Evolutionary conservation across 2,888 invertebrate species (phyloP).

Genomic region (Margaritifera margaritifera): DNA sequence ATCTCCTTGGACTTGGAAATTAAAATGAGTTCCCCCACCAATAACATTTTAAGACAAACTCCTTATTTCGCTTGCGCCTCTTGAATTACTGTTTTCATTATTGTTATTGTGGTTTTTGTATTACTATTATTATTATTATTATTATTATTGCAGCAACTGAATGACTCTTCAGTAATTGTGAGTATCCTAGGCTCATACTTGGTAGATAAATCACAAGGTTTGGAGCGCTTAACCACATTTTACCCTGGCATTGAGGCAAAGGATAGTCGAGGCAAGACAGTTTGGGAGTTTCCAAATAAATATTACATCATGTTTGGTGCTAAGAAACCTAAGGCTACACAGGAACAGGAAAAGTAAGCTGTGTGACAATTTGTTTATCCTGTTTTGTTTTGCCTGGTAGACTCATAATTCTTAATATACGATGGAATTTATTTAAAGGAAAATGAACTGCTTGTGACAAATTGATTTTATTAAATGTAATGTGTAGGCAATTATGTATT

Average conservation of each 20-base stretch:
- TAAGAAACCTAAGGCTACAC: slow-evolving; percentile 25
- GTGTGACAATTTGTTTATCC: background rate
- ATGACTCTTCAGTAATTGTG: slow-evolving; percentile 95
- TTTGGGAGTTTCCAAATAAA: slow-evolving; percentile 67
- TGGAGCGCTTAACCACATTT: slow-evolving; percentile 77
- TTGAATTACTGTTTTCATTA: background rate
- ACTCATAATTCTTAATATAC: background rate
- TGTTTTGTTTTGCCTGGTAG: background rate
- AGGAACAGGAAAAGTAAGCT: slow-evolving; percentile 57
- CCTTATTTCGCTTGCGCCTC: too few relatives aligned
- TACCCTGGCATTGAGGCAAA: slow-evolving; percentile 63
- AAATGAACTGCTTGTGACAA: too few relatives aligned
- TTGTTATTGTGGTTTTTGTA: background rate
- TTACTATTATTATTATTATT: slow-evolving; percentile 40
- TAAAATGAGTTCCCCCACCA: too few relatives aligned
- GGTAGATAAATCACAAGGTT: slow-evolving; percentile 72
- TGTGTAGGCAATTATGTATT: too few relatives aligned
- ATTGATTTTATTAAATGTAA: too few relatives aligned
- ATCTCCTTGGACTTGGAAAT: too few relatives aligned
- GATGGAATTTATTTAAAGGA: too few relatives aligned
- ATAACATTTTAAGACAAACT: too few relatives aligned
- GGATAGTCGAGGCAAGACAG: slow-evolving; percentile 62
- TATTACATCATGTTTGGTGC: slow-evolving; percentile 70
- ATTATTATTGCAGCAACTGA: slow-evolving; percentile 80
- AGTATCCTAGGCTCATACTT: slow-evolving; percentile 88